Evolutionary conservation across 2,113 vertebrate genomes (phyloP).

Genomic region (Marcusenius ussheri): DNA sequence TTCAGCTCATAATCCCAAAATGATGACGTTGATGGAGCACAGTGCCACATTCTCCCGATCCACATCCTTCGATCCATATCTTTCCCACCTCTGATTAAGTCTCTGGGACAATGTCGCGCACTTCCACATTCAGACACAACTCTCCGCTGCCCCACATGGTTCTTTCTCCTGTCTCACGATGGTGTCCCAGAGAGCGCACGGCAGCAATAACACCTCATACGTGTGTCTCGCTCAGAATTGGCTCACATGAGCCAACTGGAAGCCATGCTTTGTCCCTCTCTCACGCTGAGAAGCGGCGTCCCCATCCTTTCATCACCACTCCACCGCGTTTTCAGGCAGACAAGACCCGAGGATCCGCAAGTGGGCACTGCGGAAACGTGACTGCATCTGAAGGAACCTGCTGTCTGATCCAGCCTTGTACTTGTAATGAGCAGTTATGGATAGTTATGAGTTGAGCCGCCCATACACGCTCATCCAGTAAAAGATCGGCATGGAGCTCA

Average conservation of each 20-base stretch:
- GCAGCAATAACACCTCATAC: conserved; percentile 13
- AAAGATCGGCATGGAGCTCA: neutral
- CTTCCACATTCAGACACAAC: conserved; percentile 46
- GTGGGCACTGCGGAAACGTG: neutral
- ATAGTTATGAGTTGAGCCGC: neutral
- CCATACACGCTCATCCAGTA: neutral
- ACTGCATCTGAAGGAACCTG: neutral
- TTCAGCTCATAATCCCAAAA: conserved; percentile 58
- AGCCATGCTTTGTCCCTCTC: neutral
- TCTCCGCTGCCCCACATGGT: conserved; percentile 18
- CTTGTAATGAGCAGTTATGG: neutral
- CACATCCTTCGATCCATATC: conserved; percentile 44
- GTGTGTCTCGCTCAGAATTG: neutral
- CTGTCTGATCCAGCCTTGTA: neutral
- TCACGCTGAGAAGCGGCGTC: neutral
- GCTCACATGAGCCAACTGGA: conserved; percentile 40
- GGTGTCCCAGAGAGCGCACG: conserved; percentile 49
- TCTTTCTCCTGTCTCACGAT: conserved; percentile 34
- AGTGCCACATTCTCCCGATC: conserved; percentile 43
- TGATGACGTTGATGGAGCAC: conserved; percentile 53
- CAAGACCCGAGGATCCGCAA: neutral
- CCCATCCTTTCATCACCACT: neutral
- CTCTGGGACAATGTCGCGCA: conserved; percentile 13
- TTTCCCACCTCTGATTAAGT: conserved; percentile 47
- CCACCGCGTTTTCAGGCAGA: neutral